A percentile compares a stretch with the other conserved stretches of the same genome.
Conservation (phyloP, 2,888 invertebrate species). For the Diarsia mendica region DNA sequence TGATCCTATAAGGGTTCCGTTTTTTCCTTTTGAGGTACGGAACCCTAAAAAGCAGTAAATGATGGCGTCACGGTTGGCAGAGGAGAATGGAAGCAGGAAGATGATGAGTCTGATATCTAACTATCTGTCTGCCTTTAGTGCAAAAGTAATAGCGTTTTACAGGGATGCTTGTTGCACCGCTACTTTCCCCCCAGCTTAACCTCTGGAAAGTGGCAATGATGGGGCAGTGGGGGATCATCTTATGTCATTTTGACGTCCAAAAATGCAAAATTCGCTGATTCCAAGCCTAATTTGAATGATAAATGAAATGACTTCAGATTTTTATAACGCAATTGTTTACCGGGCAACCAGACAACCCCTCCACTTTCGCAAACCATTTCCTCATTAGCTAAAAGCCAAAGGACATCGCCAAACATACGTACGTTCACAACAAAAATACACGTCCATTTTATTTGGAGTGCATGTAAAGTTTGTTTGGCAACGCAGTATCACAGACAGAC, state of each 20-base stretch:
- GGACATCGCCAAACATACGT: conserved; percentile 6
- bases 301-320: background rate
- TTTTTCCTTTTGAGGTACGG: too few species aligned
- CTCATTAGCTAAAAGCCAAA: background rate
- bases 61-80: too few species aligned
- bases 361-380: background rate
- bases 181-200: background rate
- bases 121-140: too few species aligned
- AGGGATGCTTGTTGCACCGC: background rate
- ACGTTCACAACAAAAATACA: background rate
- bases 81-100: too few species aligned
- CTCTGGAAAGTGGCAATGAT: background rate
- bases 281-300: background rate
- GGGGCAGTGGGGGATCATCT: background rate
- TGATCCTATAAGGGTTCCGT: too few species aligned
- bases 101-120: too few species aligned
- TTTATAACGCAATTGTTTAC: background rate
- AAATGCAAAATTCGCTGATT: background rate
- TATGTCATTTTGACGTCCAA: background rate
- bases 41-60: too few species aligned
- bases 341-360: background rate
- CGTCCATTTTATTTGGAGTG: conserved; percentile 3
- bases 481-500: conserved; percentile 3
- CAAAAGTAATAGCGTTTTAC: background rate
- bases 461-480: conserved; percentile 24